Evolutionary conservation across 37 sponge, comb jelly and placozoan species (phyloP).

Genomic region (Cliona cf. orientalis): DNA sequence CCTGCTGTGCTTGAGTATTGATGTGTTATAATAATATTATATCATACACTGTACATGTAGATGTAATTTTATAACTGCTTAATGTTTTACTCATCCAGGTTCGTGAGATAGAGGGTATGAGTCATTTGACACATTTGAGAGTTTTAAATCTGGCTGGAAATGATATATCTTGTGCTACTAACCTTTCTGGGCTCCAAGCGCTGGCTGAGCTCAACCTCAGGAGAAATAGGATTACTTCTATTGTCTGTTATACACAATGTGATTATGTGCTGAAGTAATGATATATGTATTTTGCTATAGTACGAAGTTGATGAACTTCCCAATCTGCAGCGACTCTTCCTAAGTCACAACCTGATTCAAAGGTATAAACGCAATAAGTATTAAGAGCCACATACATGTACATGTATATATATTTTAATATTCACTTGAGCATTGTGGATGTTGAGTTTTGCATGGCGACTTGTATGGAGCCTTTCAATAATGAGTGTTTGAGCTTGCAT

Average conservation of each 20-base stretch:
- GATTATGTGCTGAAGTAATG: neutral
- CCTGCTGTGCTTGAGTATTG: no score
- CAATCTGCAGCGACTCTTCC: slow-evolving; percentile 84
- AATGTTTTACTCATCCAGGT: slow-evolving; percentile 52
- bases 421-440: neutral
- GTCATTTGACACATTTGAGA: slow-evolving; percentile 75
- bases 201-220: slow-evolving; percentile 92
- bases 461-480: neutral
- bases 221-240: slow-evolving; percentile 83
- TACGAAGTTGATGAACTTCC: slow-evolving; percentile 87
- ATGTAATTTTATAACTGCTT: neutral
- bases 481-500: neutral
- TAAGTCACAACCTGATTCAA: slow-evolving; percentile 88
- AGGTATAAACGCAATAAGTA: slow-evolving; percentile 23
- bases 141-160: slow-evolving; percentile 97
- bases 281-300: slow-evolving; percentile 29
- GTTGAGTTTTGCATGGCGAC: neutral
- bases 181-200: slow-evolving; percentile 66
- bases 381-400: neutral
- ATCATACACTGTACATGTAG: no score
- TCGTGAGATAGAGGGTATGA: slow-evolving; percentile 76
- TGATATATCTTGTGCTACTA: slow-evolving; percentile 69
- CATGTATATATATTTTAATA: neutral
- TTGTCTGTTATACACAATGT: neutral
- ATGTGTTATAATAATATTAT: no score